Percentiles rank a stretch among this genome's conserved stretches.
These are phyloP conservation scores for Strix aluco DNA, from an alignment of 2,113 vertebrate species.

Conservation along the genomic window DNA sequence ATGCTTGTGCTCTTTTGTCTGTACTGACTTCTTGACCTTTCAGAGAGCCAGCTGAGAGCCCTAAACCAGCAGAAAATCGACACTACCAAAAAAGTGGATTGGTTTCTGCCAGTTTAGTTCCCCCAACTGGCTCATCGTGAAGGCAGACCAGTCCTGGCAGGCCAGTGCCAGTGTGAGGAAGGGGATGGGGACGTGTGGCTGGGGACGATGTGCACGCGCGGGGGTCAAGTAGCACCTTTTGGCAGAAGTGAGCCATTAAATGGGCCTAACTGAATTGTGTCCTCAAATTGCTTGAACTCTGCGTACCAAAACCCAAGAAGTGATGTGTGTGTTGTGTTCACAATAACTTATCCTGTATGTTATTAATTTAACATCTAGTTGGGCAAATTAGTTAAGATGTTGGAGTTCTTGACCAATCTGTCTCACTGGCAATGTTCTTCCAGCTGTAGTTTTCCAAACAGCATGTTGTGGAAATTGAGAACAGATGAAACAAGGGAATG, in stretches of 20 bases:
- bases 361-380: not conserved
- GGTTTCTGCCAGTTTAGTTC: not conserved
- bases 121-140: not conserved
- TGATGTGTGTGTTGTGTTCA: not conserved
- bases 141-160: not conserved
- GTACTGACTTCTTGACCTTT: not conserved
- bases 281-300: not conserved
- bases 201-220: not conserved
- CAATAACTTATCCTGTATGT: not conserved
- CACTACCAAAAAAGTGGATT: not conserved
- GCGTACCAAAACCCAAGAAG: not conserved
- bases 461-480: not conserved
- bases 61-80: not conserved
- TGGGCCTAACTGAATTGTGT: not conserved
- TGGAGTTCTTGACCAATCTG: not conserved
- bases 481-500: conserved; percentile 31
- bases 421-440: not conserved
- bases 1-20: no score
- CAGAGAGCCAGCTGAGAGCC: not conserved
- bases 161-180: fast-evolving
- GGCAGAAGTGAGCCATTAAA: not conserved
- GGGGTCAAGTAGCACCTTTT: not conserved
- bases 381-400: conserved; percentile 1
- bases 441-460: conserved; percentile 8
- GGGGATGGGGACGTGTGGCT: not conserved